Conservation (phyloP, 2,797 vertebrate genomes). For the Etheostoma perlongum region DNA sequence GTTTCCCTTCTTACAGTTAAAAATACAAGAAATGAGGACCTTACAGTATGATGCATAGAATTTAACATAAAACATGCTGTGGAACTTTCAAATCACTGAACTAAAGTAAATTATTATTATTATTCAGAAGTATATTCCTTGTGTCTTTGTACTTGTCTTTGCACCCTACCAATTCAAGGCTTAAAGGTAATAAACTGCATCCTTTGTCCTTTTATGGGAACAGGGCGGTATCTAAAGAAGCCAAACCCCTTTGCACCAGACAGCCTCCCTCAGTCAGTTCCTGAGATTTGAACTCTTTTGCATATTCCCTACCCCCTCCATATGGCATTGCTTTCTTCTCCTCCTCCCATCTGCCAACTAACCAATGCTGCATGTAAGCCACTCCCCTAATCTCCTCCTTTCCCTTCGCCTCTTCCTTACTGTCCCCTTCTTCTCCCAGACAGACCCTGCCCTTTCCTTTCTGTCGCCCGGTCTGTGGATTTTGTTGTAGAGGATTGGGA, state of each 20-base stretch:
- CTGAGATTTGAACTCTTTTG: slow-evolving; percentile 60
- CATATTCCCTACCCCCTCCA: slow-evolving; percentile 64
- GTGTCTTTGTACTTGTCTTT: slow-evolving; percentile 26
- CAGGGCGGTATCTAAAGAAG: slow-evolving; percentile 54
- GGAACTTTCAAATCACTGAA: background rate
- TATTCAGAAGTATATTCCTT: background rate
- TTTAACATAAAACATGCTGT: background rate
- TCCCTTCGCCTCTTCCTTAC: slow-evolving; percentile 68
- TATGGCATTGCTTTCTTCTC: slow-evolving; percentile 54
- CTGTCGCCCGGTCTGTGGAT: slow-evolving; percentile 64
- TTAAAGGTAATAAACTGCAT: slow-evolving; percentile 49
- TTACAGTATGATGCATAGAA: background rate
- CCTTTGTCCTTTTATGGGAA: slow-evolving; percentile 78
- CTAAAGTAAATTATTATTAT: background rate
- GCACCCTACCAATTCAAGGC: slow-evolving; percentile 26
- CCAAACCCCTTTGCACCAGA: slow-evolving; percentile 82
- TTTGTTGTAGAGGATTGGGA: slow-evolving; percentile 55
- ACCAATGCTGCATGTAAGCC: slow-evolving; percentile 56
- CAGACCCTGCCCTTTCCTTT: slow-evolving; percentile 81
- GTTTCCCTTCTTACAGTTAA: slow-evolving; percentile 8
- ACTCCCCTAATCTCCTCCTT: slow-evolving; percentile 64
- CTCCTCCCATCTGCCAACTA: slow-evolving; percentile 62
- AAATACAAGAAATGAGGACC: background rate
- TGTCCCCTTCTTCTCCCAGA: slow-evolving; percentile 74
- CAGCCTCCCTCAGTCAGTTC: slow-evolving; percentile 56